Base-by-base conservation (phyloP, 1,140 invertebrate species). In the Drosophila albomicans region DNA sequence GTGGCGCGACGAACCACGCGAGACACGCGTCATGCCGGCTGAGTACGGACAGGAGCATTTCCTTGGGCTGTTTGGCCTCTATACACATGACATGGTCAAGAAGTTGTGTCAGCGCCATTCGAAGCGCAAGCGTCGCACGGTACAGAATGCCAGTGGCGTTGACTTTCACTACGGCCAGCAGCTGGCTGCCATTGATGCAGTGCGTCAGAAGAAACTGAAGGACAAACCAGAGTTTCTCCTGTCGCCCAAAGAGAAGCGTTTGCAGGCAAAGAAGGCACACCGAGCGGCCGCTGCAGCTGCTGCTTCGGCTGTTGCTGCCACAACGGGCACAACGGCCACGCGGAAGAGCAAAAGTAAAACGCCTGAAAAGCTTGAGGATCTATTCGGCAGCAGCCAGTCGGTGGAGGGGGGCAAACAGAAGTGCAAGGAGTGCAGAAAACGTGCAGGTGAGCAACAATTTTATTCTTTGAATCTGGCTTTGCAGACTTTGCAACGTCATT, bases 91-190 rank as follows among this genome's bases (percentile, higher is more conserved):
- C 10, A 69, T 82, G 46, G 38, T 81, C 4, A 87, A 84, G 30
- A 91, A 93, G 49, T 64, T 93, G 25, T 86, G 79, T 51, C 87
- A 90, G 46, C 77, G 91, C 0, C 80, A 92, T 41, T 92, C 92
- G n/a, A 90, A 92, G 54, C 77, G 92, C 11, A 91, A 90, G 65
- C 89, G 91, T 10, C 89, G 92, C 16, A 90, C 81, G 13, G 90
- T 92, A 1, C 81, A 91, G 30, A 92, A 84, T 41, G 91, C 88
- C 6, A 91, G 91, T 38, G 79, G 86, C 7, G 75, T 79, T 13
- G 92, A 90, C 56, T 93, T 87, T 65, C 92, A 92, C 49, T 93
- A 93, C 59, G 92, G 92, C n/a, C 91, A 91, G 25, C 79, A 88
- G 57, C 3, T 89, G 35, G 62, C 65, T 11, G 62, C 70, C 45